Base-by-base conservation (phyloP, 2,888 invertebrate genomes). In the Biston stratarius region DNA sequence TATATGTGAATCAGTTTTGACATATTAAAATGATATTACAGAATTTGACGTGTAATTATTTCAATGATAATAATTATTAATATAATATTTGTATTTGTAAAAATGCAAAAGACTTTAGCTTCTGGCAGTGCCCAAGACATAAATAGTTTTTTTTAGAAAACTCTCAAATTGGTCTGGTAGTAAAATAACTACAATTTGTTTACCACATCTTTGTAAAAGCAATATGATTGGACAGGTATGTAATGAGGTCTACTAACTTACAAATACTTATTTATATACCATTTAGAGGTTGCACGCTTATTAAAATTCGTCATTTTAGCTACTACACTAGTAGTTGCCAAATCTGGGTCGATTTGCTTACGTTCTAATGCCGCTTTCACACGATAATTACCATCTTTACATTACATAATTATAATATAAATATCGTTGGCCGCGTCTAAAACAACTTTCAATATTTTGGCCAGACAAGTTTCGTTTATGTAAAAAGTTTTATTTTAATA, bases 291-390 rank as follows among this genome's bases (percentile, higher is more conserved):
- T 52, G 53, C 15, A 53, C 40, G 40, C 38, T 38, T 53, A 55
- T 55, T 55, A 44, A 55, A 55, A 55, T 55, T 33, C 42, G 55
- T 51, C 24, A 11, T 38, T 63, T 58, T 58, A 58, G 45, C 34
- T 24, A 14, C 9, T 33, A 52, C 24, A 24, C 51, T 48, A 59
- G 48, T 14, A 59, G n/a, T 63, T 67, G 52, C 65, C 47, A 53
- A 67, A 72, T 66, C 62, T 60, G 14, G 67, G 67, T 64, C 68
- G 45, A 38, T 61, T 71, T 64, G 65, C 67, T 55, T 64, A 70
- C 72, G 70, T 71, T 73, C 72, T 71, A 76, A 73, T 68, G 47
- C 59, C 49, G 61, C 76, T 76, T 76, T 76, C 76, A 74, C 71
- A 67, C 61, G 63, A 65, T 70, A 72, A 71, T 71, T 73, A 71